Evolutionary conservation across 2,888 invertebrate genomes (phyloP).

Genomic region (Teinopalpus imperialis): DNA sequence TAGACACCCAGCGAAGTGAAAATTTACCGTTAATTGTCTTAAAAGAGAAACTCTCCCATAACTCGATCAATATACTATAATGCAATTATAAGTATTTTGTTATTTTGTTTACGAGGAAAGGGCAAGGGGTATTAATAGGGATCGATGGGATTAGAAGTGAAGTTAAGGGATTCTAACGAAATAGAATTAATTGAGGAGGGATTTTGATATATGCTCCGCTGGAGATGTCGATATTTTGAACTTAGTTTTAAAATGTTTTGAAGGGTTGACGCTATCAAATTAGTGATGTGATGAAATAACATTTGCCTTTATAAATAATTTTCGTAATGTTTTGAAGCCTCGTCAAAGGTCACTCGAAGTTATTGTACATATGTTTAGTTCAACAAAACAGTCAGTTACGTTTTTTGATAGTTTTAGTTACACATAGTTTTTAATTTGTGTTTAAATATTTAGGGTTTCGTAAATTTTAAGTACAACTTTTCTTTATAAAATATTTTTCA

Average conservation of each 20-base stretch:
- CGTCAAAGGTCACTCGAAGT: too few relatives aligned
- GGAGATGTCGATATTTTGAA: conserved; percentile 23
- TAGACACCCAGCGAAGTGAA: conserved; percentile 6
- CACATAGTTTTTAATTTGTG: too few relatives aligned
- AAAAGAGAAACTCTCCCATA: conserved; percentile 38
- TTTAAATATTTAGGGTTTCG: too few relatives aligned
- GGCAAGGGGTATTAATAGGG: conserved; percentile 48
- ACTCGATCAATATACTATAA: conserved; percentile 72
- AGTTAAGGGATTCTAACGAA: conserved; percentile 62
- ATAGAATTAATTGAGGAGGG: conserved; percentile 68
- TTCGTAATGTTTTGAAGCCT: too few relatives aligned
- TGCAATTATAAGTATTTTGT: conserved; percentile 65
- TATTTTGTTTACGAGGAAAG: conserved; percentile 57
- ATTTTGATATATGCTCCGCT: conserved; percentile 43
- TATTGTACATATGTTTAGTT: too few relatives aligned
- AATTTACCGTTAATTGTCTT: conserved; percentile 15
- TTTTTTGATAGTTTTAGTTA: too few relatives aligned
- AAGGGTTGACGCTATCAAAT: neutral
- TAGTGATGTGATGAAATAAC: conserved; percentile 2
- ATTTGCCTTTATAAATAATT: too few relatives aligned
- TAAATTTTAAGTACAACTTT: too few relatives aligned
- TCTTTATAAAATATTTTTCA: too few relatives aligned
- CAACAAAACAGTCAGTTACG: too few relatives aligned
- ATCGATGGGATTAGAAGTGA: conserved; percentile 74
- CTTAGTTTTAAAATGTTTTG: conserved; percentile 17